Percentiles rank a stretch among this genome's conserved stretches.
Evolutionary conservation across 2,113 vertebrate genomes (phyloP).

Genomic region (Tenrec ecaudatus): DNA sequence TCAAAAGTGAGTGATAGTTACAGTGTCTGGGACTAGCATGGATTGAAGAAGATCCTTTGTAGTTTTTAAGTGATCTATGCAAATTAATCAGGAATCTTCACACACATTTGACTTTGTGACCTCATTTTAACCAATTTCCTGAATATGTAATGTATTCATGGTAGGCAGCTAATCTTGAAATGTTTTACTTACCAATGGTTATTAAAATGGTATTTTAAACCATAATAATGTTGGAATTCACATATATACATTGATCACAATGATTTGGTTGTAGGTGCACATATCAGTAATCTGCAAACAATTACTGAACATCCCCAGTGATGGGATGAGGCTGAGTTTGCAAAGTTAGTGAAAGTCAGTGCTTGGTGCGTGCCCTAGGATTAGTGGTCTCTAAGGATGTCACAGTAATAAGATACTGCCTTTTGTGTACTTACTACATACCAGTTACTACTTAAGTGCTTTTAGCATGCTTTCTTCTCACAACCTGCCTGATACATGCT

Average conservation of each 20-base stretch:
- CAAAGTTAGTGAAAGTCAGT: too few relatives aligned
- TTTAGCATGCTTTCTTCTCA: background rate
- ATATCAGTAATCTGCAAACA: background rate
- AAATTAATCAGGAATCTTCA: background rate
- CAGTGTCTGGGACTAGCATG: background rate
- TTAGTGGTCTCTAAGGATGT: too few relatives aligned
- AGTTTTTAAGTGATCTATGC: background rate
- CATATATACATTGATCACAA: constrained; percentile 39
- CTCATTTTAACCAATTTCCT: constrained; percentile 30
- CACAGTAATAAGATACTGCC: background rate
- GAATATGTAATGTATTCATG: constrained; percentile 4
- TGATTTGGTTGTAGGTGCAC: background rate
- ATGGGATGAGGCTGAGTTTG: too few relatives aligned
- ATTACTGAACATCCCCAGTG: too few relatives aligned
- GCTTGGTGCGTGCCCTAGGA: too few relatives aligned
- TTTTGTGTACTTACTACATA: background rate
- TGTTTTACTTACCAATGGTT: background rate
- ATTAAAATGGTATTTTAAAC: background rate
- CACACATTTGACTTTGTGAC: background rate
- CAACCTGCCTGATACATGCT: background rate
- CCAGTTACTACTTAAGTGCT: background rate
- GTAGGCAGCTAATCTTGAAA: background rate
- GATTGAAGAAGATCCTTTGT: background rate
- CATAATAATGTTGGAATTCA: constrained; percentile 43
- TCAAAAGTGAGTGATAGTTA: background rate